These are phyloP conservation scores for Pogona vitticeps DNA, from an alignment of 2,113 vertebrate genomes.

Conservation along the genomic window DNA sequence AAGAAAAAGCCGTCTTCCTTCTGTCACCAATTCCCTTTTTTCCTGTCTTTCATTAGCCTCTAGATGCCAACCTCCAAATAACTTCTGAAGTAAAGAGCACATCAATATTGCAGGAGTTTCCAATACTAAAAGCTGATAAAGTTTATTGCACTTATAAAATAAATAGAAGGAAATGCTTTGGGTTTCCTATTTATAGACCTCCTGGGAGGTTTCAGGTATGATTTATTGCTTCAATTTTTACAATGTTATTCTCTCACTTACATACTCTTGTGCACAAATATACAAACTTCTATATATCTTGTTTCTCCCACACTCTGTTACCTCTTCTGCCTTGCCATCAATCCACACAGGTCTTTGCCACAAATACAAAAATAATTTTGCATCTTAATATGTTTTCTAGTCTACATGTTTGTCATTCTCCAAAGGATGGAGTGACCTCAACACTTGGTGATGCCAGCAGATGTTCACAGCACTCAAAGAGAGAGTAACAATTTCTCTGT, in stretches of 20 bases:
- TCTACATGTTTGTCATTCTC: conserved; percentile 44
- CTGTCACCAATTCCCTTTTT: conserved; percentile 70
- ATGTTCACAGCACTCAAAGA: conserved; percentile 34
- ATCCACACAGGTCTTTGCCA: conserved; percentile 31
- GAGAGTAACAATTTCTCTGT: conserved; percentile 46
- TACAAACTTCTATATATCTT: conserved; percentile 14
- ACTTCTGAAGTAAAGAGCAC: conserved; percentile 76
- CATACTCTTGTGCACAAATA: conserved; percentile 4
- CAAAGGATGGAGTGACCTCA: conserved; percentile 51
- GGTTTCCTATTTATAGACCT: conserved; percentile 79
- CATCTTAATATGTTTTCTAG: conserved; percentile 59
- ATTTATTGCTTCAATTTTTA: conserved; percentile 82
- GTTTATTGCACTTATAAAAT: conserved; percentile 85
- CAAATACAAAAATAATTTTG: conserved; percentile 59
- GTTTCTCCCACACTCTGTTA: background rate
- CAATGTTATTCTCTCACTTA: conserved; percentile 54
- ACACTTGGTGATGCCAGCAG: conserved; percentile 64
- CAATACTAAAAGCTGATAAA: conserved; percentile 83
- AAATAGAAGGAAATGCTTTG: conserved; percentile 83
- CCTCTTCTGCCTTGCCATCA: conserved; percentile 30
- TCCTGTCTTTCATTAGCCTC: conserved; percentile 79
- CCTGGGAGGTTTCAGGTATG: conserved; percentile 74
- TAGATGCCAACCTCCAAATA: conserved; percentile 76
- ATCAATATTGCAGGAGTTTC: conserved; percentile 80
- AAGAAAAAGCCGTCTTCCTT: conserved; percentile 65